phyloP scores from a whole-genome alignment of 2,888 invertebrate species.

The Aelia acuminata region DNA sequence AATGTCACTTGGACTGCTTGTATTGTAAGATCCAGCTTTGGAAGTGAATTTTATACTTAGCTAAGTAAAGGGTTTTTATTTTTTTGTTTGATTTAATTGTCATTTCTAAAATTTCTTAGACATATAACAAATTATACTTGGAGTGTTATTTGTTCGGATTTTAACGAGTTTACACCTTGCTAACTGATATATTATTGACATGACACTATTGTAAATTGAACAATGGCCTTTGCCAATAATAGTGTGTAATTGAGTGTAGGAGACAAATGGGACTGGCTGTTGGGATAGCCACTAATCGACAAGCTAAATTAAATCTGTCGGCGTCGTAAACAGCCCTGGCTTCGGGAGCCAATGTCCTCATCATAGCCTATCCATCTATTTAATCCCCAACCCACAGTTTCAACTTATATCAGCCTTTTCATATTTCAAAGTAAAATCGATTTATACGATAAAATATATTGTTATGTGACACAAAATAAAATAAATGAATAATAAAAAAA shows the following conservation, averaged over 20 bases:
- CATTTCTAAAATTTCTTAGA: no score
- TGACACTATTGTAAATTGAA: not conserved
- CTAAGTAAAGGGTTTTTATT: no score
- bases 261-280: not conserved
- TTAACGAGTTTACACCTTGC: not conserved
- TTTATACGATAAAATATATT: no score
- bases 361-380: not conserved
- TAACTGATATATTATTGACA: not conserved
- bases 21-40: no score
- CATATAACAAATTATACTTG: no score
- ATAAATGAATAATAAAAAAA: no score
- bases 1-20: no score
- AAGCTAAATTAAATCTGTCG: conserved; percentile 2
- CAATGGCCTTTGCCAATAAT: conserved; percentile 7
- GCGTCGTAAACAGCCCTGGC: not conserved
- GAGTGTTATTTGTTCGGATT: not conserved
- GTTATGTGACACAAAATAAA: no score
- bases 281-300: not conserved
- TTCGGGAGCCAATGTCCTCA: not conserved
- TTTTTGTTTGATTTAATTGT: no score
- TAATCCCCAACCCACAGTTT: not conserved
- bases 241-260: not conserved
- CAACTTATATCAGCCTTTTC: not conserved
- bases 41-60: no score
- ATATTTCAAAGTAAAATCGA: not conserved